Evolutionary conservation across 2,797 vertebrate genomes (phyloP).

Genomic region (Decapterus maruadsi): DNA sequence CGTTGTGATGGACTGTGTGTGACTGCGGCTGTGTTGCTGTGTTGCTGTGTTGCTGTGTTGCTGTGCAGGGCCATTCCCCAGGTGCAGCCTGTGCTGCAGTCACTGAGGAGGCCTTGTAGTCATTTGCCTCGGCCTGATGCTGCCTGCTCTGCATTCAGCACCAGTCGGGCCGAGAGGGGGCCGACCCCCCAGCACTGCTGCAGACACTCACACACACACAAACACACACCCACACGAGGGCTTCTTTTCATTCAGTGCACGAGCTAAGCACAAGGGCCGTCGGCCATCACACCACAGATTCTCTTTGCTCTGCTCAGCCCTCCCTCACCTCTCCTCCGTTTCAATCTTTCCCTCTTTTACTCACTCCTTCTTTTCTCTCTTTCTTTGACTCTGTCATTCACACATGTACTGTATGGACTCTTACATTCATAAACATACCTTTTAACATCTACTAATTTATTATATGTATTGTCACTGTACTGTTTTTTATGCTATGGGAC

Average conservation of each 20-base stretch:
- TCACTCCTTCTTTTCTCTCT: conserved; percentile 2
- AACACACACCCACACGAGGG: conserved; percentile 21
- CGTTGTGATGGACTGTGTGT: conserved; percentile 32
- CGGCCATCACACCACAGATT: conserved; percentile 70
- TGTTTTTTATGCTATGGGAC: too few species aligned
- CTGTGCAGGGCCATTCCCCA: conserved; percentile 71
- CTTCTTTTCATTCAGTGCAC: conserved; percentile 81
- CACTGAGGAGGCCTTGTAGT: conserved; percentile 84
- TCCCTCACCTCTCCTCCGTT: conserved; percentile 32
- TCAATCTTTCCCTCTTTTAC: conserved; percentile 15
- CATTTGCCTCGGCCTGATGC: conserved; percentile 75
- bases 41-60: conserved; percentile 61
- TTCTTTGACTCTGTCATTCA: not conserved
- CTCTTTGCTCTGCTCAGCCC: conserved; percentile 54
- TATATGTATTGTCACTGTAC: too few species aligned
- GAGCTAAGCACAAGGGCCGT: conserved; percentile 68
- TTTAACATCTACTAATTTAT: not conserved
- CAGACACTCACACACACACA: conserved; percentile 53
- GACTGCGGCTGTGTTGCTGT: conserved; percentile 56
- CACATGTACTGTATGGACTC: not conserved
- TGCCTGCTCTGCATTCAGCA: conserved; percentile 83
- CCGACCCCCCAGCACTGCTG: conserved; percentile 67
- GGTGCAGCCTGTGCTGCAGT: conserved; percentile 81
- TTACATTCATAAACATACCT: not conserved
- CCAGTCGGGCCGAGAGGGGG: conserved; percentile 63